Percentiles rank a stretch among this genome's conserved stretches.
phyloP scores from a whole-genome alignment of 1,140 invertebrate genomes.

The roundworm (Caenorhabditis elegans) region WBcel235 BX284602.5:9514001-9514500 shows the following conservation, averaged over 20 bases:
- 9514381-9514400: conserved; percentile 36
- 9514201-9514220: conserved; percentile 82
- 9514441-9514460: not conserved
- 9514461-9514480: not conserved
- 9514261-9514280: conserved; percentile 75
- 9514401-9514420: conserved; percentile 48
- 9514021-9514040: conserved; percentile 53
- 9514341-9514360: not conserved
- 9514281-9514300: conserved; percentile 74
- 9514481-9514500: conserved; percentile 37
- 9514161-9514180: conserved; percentile 72
- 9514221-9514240: conserved; percentile 73
- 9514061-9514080: conserved; percentile 40
- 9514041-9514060: conserved; percentile 52
- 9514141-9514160: conserved; percentile 77
- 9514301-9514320: conserved; percentile 61
- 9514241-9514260: conserved; percentile 78
- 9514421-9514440: not conserved
- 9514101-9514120: not conserved
- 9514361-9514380: not conserved
- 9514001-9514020: conserved; percentile 57
- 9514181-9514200: conserved; percentile 89
- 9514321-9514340: conserved; percentile 21
- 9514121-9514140: not conserved
- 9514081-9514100: conserved; percentile 40